These are phyloP conservation scores for Myotis vivesi DNA, from an alignment of 2,797 vertebrate genomes.

Conservation along the genomic window DNA sequence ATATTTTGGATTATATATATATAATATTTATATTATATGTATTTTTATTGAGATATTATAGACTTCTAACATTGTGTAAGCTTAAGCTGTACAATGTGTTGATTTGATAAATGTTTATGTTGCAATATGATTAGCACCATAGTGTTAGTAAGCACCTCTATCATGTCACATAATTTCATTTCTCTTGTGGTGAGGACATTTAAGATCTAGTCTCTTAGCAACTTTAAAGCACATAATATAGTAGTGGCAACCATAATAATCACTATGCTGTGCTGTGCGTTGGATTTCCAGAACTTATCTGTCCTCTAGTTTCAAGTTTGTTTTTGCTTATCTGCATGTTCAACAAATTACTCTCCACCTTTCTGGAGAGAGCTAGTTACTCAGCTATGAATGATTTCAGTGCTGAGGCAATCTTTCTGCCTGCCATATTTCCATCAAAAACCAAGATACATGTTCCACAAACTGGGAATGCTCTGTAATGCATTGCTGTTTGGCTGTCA, in stretches of 20 bases:
- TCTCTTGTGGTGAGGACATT: not conserved
- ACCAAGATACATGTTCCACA: constrained; percentile 48
- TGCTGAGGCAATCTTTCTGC: constrained; percentile 43
- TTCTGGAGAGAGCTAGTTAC: constrained; percentile 22
- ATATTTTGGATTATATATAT: not conserved
- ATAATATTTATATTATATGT: not conserved
- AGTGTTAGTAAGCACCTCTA: not conserved
- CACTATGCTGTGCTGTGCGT: not conserved
- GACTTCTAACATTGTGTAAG: not conserved
- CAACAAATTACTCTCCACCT: not conserved
- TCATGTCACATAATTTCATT: not conserved
- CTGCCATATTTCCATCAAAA: constrained; percentile 41
- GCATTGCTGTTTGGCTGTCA: not conserved
- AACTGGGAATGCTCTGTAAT: not conserved
- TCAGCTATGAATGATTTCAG: constrained; percentile 27
- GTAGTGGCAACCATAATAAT: not conserved
- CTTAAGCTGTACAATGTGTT: not conserved
- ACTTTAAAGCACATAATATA: not conserved
- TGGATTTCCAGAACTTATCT: not conserved
- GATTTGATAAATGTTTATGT: not conserved
- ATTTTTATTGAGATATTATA: not conserved
- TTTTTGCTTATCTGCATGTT: not conserved
- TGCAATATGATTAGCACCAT: not conserved
- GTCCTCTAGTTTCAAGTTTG: not conserved
- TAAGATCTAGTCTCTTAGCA: not conserved